phyloP scores from a whole-genome alignment of 1,140 invertebrate genomes.

The Battus philenor region DNA sequence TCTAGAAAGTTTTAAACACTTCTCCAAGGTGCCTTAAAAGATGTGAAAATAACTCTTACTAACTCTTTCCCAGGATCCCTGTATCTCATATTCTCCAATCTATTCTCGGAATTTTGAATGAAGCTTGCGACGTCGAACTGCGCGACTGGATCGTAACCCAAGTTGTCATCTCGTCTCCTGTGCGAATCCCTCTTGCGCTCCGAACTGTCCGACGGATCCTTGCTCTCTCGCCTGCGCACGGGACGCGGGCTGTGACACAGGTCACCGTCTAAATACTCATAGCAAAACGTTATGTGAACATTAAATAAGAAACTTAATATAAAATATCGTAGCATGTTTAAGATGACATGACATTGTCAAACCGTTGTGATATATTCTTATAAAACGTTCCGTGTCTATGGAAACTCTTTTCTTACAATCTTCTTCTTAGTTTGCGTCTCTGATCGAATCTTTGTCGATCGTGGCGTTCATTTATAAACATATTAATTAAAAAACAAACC shows the following conservation, averaged over 20 bases:
- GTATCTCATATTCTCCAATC: background rate
- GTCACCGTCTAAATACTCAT: constrained; percentile 23
- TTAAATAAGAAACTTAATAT: constrained; percentile 38
- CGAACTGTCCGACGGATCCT: background rate
- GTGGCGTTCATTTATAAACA: no score
- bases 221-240: background rate
- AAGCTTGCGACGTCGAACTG: constrained; percentile 36
- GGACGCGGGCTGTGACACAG: constrained; percentile 1
- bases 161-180: background rate
- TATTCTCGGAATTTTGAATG: constrained; percentile 26
- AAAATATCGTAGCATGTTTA: constrained; percentile 40
- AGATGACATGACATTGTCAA: constrained; percentile 28
- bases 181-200: constrained; percentile 1
- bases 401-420: constrained; percentile 1
- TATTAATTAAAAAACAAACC: no score
- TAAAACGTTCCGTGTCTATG: no score
- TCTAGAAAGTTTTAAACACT: no score
- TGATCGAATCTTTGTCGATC: no score
- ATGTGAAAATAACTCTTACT: no score
- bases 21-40: no score
- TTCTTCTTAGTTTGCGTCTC: no score
- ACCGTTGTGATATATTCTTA: constrained; percentile 6
- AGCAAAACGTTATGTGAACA: constrained; percentile 33
- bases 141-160: constrained; percentile 21
- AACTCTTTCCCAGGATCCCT: constrained; percentile 1